Percentiles rank a stretch among this genome's conserved stretches.
Evolutionary conservation across 2,888 invertebrate genomes (phyloP).

Genomic region (Leucophenga montana): DNA sequence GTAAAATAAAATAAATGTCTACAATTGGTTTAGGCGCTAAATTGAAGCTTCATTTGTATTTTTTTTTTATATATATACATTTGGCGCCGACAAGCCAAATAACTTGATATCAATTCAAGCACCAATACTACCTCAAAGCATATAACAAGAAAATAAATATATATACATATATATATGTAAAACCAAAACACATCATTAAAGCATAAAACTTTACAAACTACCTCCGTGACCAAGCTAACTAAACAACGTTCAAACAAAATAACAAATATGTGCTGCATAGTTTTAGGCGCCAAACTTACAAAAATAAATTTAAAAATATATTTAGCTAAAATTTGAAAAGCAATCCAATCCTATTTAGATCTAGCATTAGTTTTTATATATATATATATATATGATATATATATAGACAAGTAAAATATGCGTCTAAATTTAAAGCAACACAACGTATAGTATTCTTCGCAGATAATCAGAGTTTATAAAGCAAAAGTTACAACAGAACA

Average conservation of each 20-base stretch:
- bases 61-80: neutral
- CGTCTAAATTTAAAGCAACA: conserved; percentile 59
- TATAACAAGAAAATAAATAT: conserved; percentile 27
- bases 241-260: conserved; percentile 31
- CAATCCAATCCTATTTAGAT: conserved; percentile 25
- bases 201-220: conserved; percentile 50
- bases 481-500: conserved; percentile 53
- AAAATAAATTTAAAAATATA: neutral
- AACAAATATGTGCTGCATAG: conserved; percentile 26
- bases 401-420: conserved; percentile 26
- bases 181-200: conserved; percentile 34
- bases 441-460: conserved; percentile 38
- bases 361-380: conserved; percentile 10
- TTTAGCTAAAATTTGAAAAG: conserved; percentile 28
- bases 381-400: too few relatives aligned
- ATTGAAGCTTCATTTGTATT: conserved; percentile 11
- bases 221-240: conserved; percentile 42
- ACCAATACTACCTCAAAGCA: conserved; percentile 57
- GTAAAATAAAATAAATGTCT: neutral
- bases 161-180: too few relatives aligned
- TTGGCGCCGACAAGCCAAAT: conserved; percentile 11
- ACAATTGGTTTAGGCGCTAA: neutral
- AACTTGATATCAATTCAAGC: conserved; percentile 22
- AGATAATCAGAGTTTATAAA: conserved; percentile 50
- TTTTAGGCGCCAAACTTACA: conserved; percentile 31